Evolutionary conservation across 2,113 vertebrate species (phyloP), one percentile per base, ranked within the genome.

Genomic region (Polyodon spathula): DNA sequence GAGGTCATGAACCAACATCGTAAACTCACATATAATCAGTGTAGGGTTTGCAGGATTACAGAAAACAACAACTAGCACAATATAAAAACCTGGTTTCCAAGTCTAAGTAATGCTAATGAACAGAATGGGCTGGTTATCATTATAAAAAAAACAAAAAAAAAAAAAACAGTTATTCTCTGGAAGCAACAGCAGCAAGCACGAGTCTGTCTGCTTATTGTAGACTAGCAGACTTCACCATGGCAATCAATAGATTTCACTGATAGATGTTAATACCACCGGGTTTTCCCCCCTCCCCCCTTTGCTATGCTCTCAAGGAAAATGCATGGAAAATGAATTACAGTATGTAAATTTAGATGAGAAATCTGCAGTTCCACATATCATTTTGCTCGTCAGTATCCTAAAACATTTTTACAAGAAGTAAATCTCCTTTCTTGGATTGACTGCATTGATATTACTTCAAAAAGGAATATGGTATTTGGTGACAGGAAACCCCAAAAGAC

Each of bases 331-430:
- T n/a, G n/a, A n/a, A n/a, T n/a, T 88, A 83, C 87, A 87, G 86
- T 88, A 88, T 87, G 86, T 81, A 88, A 86, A 87, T 86, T 88
- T 72, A 83, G 82, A 88, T 86, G 81, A 81, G 76, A 82, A 88
- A 84, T 81, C 79, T 71, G 77, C 77, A 78, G 78, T 81, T 83
- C 80, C 63, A 78, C 77, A 78, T 85, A 84, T 86, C 84, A 84
- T 86, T 87, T 86, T 83, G 81, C 72, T 76, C 50, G 61, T 63
- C 68, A 58, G 63, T 80, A 65, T 83, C 83, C 83, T 73, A 76
- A 73, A 82, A 82, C 76, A 54, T 69, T 70, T 1, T 54, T 54
- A 54, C 12, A 54, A 54, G 27, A 16, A 54, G 53, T 37, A 75
- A 73, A 78, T 74, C 78, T 76, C 73, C 79, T 77, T 83, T 68